phyloP scores from a whole-genome alignment of 2,797 vertebrate genomes.

The Pantherophis alleghaniensis region DNA sequence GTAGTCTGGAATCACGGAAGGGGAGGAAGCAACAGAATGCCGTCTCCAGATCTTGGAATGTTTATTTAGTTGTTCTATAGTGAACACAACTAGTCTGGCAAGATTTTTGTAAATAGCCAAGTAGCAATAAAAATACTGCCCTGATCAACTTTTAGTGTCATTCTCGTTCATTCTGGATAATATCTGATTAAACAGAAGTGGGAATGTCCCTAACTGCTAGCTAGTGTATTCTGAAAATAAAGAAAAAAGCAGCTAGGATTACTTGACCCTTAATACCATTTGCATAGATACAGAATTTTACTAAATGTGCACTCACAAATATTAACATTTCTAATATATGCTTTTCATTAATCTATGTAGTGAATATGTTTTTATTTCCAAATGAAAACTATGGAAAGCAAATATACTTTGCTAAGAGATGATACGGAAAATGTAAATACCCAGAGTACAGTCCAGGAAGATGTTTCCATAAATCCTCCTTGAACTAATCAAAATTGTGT shows the following conservation, averaged over 20 bases:
- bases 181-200: not conserved
- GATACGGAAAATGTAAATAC: slow-evolving; percentile 21
- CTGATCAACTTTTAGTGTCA: not conserved
- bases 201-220: not conserved
- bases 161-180: not conserved
- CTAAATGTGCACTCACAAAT: slow-evolving; percentile 36
- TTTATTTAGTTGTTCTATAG: not conserved
- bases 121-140: not conserved
- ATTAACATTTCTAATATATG: slow-evolving; percentile 26
- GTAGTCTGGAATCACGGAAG: not conserved
- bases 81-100: not conserved
- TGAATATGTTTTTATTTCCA: slow-evolving; percentile 22
- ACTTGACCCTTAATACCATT: slow-evolving; percentile 36
- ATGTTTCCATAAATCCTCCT: not conserved
- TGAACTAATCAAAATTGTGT: not conserved
- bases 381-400: slow-evolving; percentile 16
- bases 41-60: not conserved
- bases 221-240: not conserved
- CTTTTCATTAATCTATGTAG: slow-evolving; percentile 37
- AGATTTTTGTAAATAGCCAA: not conserved
- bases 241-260: slow-evolving; percentile 22
- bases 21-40: not conserved
- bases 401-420: slow-evolving; percentile 34
- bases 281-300: slow-evolving; percentile 27
- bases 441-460: not conserved